These are phyloP conservation scores for Drosophila pallidifrons DNA, from an alignment of 1,140 invertebrate species.

Conservation along the genomic window DNA sequence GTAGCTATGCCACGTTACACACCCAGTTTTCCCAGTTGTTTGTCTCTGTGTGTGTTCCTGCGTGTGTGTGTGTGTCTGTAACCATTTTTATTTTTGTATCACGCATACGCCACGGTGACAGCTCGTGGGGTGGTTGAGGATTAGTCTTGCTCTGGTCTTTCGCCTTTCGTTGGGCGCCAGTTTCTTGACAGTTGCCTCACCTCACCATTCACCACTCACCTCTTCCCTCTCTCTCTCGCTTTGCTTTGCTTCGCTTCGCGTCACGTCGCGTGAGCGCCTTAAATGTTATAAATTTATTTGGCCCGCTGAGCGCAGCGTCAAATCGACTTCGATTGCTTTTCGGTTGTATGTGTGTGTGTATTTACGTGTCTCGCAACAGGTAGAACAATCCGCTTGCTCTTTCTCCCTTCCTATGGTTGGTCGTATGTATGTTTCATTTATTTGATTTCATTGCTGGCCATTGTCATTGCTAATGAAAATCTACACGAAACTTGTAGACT, in stretches of 20 bases:
- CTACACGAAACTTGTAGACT: slow-evolving; percentile 71
- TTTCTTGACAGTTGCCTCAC: slow-evolving; percentile 30
- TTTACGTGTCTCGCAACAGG: slow-evolving; percentile 56
- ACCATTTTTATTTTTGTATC: slow-evolving; percentile 75
- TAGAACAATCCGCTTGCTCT: slow-evolving; percentile 23
- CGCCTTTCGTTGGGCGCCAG: slow-evolving; percentile 14
- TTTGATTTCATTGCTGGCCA: slow-evolving; percentile 56
- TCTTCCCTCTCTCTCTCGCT: not conserved
- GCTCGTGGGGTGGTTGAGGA: slow-evolving; percentile 15
- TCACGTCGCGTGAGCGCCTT: slow-evolving; percentile 71
- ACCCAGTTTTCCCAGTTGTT: slow-evolving; percentile 6
- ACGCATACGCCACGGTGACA: slow-evolving; percentile 60
- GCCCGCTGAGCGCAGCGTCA: slow-evolving; percentile 55
- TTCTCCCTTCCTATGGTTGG: not conserved
- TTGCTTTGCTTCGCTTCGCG: slow-evolving; percentile 1
- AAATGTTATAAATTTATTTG: slow-evolving; percentile 80
- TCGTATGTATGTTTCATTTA: slow-evolving; percentile 44
- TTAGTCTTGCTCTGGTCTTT: slow-evolving; percentile 28
- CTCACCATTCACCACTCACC: not conserved
- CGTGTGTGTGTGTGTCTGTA: slow-evolving; percentile 39
- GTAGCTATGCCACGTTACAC: slow-evolving; percentile 60
- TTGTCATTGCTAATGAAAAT: slow-evolving; percentile 73
- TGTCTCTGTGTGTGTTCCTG: slow-evolving; percentile 12
- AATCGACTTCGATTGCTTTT: slow-evolving; percentile 77
- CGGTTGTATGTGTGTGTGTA: not conserved